A percentile compares a stretch with the other conserved stretches of the same genome.
These are phyloP conservation scores for Drosophila guanche DNA, from an alignment of 1,140 invertebrate species.

Conservation along the genomic window DNA sequence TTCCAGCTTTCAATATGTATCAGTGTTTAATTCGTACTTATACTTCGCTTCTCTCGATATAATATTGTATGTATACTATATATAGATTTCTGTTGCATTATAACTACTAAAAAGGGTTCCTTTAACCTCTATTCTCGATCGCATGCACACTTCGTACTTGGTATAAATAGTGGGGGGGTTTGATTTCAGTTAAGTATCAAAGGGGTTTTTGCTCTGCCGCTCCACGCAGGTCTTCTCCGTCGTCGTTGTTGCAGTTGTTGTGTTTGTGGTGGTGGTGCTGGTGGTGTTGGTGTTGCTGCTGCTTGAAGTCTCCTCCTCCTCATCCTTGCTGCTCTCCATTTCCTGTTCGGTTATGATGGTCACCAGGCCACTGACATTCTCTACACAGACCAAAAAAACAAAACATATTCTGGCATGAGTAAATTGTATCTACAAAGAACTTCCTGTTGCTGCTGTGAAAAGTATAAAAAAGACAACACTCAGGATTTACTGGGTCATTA, in stretches of 20 bases:
- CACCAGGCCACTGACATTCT: slow-evolving; percentile 89
- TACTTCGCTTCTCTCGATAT: slow-evolving; percentile 42
- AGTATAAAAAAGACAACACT: neutral
- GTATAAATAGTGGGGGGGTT: slow-evolving; percentile 46
- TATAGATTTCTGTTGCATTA: slow-evolving; percentile 44
- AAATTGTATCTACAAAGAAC: no score
- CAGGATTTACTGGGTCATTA: no score
- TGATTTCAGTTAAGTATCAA: slow-evolving; percentile 26
- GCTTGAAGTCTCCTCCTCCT: slow-evolving; percentile 56
- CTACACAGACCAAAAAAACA: slow-evolving; percentile 64
- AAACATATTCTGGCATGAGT: neutral
- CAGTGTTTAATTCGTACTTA: slow-evolving; percentile 37
- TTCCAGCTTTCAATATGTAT: slow-evolving; percentile 79
- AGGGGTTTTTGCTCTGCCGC: slow-evolving; percentile 51
- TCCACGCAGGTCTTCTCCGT: slow-evolving; percentile 70
- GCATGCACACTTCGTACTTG: slow-evolving; percentile 26
- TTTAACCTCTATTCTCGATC: slow-evolving; percentile 18
- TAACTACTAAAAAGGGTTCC: slow-evolving; percentile 62
- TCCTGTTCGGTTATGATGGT: slow-evolving; percentile 93
- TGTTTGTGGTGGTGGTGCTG: slow-evolving; percentile 63
- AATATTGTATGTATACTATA: slow-evolving; percentile 41
- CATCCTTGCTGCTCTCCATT: slow-evolving; percentile 64
- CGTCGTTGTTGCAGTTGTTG: slow-evolving; percentile 65
- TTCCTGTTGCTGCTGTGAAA: no score
- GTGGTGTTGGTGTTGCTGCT: slow-evolving; percentile 59